Base-by-base conservation (phyloP, 2,888 invertebrate genomes). In the Yponomeuta plumbellus region DNA sequence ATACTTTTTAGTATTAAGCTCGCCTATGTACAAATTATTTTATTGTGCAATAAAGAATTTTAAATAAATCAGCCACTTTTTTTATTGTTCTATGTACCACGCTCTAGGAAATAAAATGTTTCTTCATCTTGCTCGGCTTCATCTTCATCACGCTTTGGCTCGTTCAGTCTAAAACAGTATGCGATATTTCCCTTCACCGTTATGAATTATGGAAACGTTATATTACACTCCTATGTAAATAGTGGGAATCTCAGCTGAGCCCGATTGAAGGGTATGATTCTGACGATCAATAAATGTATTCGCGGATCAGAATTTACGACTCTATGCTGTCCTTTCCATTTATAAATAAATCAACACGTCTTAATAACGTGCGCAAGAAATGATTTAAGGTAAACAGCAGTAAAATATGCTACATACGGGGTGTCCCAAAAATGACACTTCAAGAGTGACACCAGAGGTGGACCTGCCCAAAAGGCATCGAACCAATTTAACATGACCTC, bases 131-230 rank as follows among this genome's bases (percentile, higher is more conserved):
- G n/a, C n/a, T n/a, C n/a, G n/a, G n/a, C n/a, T n/a, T n/a, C n/a
- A n/a, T n/a, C n/a, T n/a, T n/a, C n/a, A n/a, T 34, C 34, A 34
- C 5, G 1, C 44, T 52, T 52, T 52, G 13, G 17, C 13, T 17
- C 44, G 13, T 52, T 52, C 17, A 5, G 13, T 23, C 59, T 59
- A 13, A 22, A 59, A 52, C 44, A 44, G 11, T 11, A 13, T 44
- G 44, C 5, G 21, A 57, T 57, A 10, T 8, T 21, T 59, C 21
- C 22, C 20, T 59, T 59, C 59, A 4, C 59, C 11, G 21, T 59
- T 10, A 59, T 59, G 59, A 59, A 59, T 59, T 13, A 59, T 59
- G 59, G 59, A 21, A 59, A 59, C 59, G 22, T 5, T 59, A 59
- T 21, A 59, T 59, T 59, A 21, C 21, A 23, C 22, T 59, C 59